phyloP scores from a whole-genome alignment of 2,797 vertebrate genomes.

The Neoniphon sammara region DNA sequence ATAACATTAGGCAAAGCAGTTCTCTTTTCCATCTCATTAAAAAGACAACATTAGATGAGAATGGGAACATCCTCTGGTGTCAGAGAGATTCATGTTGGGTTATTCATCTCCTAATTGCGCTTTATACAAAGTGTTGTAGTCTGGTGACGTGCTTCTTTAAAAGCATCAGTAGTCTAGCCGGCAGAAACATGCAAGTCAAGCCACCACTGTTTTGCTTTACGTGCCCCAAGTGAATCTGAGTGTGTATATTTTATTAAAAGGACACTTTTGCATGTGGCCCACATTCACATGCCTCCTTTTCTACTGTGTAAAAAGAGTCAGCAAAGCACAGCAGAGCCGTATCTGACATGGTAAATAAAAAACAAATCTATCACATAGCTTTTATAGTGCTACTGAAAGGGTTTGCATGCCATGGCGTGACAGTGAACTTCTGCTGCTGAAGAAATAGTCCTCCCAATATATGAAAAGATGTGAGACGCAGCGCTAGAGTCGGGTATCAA shows the following conservation, averaged over 20 bases:
- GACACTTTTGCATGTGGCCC: slow-evolving; percentile 14
- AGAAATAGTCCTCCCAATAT: neutral
- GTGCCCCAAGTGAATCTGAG: slow-evolving; percentile 7
- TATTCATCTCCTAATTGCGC: slow-evolving; percentile 39
- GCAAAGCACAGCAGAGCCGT: slow-evolving; percentile 14
- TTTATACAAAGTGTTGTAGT: slow-evolving; percentile 17
- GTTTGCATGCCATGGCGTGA: neutral
- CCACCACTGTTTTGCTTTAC: neutral
- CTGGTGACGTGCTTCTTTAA: neutral
- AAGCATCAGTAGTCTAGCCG: neutral
- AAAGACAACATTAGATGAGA: slow-evolving; percentile 55
- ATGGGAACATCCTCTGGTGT: slow-evolving; percentile 55
- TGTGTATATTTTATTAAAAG: neutral
- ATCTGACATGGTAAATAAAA: slow-evolving; percentile 31
- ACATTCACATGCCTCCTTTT: neutral
- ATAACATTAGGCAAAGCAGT: slow-evolving; percentile 65
- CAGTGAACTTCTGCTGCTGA: slow-evolving; percentile 1
- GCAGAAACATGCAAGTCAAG: neutral
- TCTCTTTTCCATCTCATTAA: slow-evolving; percentile 72
- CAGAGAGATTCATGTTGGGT: slow-evolving; percentile 45
- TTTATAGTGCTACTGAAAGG: neutral
- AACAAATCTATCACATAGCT: neutral
- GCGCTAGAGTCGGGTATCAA: no score
- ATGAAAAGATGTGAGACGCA: neutral
- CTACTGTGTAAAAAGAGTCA: neutral